Conservation (phyloP, 2,888 invertebrate species). For the Xestia rhomboidea region DNA sequence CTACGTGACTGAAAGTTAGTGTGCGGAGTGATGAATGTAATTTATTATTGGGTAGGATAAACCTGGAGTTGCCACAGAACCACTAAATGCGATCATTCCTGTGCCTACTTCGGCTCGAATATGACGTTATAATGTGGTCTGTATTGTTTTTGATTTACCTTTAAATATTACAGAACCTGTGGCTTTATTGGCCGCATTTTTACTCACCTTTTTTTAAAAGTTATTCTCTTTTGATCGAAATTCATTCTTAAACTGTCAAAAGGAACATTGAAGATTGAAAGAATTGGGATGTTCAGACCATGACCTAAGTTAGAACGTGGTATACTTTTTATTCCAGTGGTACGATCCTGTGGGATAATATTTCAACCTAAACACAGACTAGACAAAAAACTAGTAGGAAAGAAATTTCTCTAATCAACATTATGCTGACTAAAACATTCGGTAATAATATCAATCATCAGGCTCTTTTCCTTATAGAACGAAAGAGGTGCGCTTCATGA, state of each 20-base stretch:
- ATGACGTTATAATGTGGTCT: slow-evolving; percentile 35
- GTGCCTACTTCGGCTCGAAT: neutral
- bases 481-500: slow-evolving; percentile 29
- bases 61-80: slow-evolving; percentile 39
- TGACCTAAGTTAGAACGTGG: neutral
- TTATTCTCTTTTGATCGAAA: neutral
- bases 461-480: slow-evolving; percentile 18
- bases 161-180: slow-evolving; percentile 1
- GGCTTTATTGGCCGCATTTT: neutral
- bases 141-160: slow-evolving; percentile 15
- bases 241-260: neutral
- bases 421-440: neutral
- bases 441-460: neutral
- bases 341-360: neutral
- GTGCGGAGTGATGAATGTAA: slow-evolving; percentile 24
- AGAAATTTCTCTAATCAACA: neutral
- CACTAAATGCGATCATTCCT: slow-evolving; percentile 9
- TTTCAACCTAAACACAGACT: neutral
- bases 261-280: neutral
- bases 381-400: too few relatives aligned
- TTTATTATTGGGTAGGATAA: slow-evolving; percentile 38
- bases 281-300: neutral
- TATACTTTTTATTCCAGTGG: neutral
- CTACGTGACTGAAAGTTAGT: slow-evolving; percentile 41
- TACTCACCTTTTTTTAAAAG: neutral